Evolutionary conservation across 2,113 vertebrate species (phyloP).

Genomic region (Calyptomena viridis): DNA sequence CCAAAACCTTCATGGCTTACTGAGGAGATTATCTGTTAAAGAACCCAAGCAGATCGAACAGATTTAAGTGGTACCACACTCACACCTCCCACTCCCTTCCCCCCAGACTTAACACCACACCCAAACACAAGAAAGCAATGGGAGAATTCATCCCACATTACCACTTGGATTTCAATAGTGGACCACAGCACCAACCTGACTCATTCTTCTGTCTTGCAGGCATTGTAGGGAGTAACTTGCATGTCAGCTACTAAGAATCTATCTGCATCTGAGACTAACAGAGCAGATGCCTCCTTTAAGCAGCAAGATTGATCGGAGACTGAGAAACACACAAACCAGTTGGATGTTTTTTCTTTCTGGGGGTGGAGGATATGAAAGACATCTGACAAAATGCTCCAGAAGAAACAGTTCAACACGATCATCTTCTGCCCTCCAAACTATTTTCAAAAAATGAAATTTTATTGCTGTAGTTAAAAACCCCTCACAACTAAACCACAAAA

Average conservation of each 20-base stretch:
- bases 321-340: neutral
- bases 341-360: neutral
- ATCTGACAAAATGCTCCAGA: neutral
- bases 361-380: neutral
- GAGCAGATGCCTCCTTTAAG: neutral
- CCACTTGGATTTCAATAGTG: neutral
- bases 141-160: neutral
- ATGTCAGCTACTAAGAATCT: constrained; percentile 3
- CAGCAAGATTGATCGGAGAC: rapidly evolving
- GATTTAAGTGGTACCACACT: neutral
- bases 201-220: constrained; percentile 8
- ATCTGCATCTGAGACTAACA: neutral
- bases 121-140: neutral
- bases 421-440: neutral
- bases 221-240: constrained; percentile 21
- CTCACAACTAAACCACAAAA: neutral
- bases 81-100: neutral
- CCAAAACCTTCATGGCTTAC: neutral
- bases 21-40: neutral
- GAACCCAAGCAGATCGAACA: neutral
- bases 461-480: neutral
- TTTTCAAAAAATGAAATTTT: neutral
- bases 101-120: neutral
- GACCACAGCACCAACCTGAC: neutral
- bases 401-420: neutral